Evolutionary conservation across 2,797 vertebrate species (phyloP).

Genomic region (Tamandua tetradactyla): DNA sequence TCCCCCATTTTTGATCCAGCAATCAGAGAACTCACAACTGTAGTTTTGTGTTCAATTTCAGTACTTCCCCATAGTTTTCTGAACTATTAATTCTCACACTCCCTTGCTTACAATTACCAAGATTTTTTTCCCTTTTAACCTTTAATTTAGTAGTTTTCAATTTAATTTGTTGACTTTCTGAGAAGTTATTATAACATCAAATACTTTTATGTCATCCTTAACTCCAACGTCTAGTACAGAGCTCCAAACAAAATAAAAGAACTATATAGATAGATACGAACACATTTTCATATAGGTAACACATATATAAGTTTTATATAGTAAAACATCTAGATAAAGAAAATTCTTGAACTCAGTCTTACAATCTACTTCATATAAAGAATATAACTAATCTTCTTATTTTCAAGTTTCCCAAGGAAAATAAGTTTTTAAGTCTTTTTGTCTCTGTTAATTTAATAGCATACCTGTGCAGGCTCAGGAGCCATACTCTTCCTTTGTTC

Average conservation of each 20-base stretch:
- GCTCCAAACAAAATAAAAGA: constrained; percentile 26
- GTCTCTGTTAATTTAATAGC: not conserved
- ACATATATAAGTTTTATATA: not conserved
- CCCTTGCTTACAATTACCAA: not conserved
- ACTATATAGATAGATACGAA: not conserved
- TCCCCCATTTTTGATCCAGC: not conserved
- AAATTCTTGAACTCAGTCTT: constrained; percentile 5
- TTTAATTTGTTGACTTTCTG: not conserved
- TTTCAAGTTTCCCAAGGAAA: constrained; percentile 22
- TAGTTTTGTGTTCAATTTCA: not conserved
- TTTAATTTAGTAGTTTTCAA: not conserved
- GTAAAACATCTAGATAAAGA: not conserved
- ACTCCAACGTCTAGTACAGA: not conserved
- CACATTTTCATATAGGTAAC: not conserved
- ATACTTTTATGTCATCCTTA: constrained; percentile 6
- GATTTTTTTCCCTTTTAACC: not conserved
- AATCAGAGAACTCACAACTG: not conserved
- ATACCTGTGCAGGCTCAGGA: constrained; percentile 90
- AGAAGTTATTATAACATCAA: constrained; percentile 10
- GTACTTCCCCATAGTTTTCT: not conserved
- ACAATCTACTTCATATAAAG: constrained; percentile 41
- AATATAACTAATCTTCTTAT: constrained; percentile 34
- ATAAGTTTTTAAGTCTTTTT: not conserved
- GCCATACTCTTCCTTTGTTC: constrained; percentile 98
- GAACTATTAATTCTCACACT: not conserved